A percentile compares a stretch with the other conserved stretches of the same genome.
These are phyloP conservation scores for Corythoichthys haematopterus DNA, from an alignment of 2,113 vertebrate species.

Conservation along the genomic window DNA sequence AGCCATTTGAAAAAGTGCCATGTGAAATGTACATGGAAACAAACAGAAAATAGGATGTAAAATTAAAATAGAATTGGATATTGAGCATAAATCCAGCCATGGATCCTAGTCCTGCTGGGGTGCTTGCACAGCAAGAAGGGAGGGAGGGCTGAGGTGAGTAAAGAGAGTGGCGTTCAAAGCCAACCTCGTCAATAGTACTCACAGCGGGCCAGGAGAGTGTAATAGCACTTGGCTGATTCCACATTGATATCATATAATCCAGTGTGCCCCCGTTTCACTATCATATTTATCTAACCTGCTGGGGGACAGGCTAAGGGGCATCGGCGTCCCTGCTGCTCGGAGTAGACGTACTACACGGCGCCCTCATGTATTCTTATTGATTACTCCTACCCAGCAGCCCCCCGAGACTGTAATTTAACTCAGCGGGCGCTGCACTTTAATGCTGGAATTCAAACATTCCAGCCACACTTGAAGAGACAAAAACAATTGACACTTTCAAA, in stretches of 20 bases:
- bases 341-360: constrained; percentile 87
- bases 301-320: constrained; percentile 81
- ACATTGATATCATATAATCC: constrained; percentile 91
- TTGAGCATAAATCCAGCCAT: constrained; percentile 4
- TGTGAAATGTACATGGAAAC: not conserved
- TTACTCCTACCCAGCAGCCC: constrained; percentile 88
- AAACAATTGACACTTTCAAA: constrained; percentile 78
- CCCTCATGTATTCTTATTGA: constrained; percentile 93
- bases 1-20: not conserved
- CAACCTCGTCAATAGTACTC: constrained; percentile 74
- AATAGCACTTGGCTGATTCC: constrained; percentile 76
- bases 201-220: constrained; percentile 73
- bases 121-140: constrained; percentile 25
- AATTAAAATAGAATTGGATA: not conserved
- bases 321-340: constrained; percentile 84
- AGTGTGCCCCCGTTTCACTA: constrained; percentile 82
- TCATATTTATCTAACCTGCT: constrained; percentile 99
- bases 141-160: constrained; percentile 31
- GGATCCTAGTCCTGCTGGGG: constrained; percentile 38
- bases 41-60: not conserved
- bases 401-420: constrained; percentile 93
- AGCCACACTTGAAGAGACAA: constrained; percentile 76
- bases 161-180: constrained; percentile 69
- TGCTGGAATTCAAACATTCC: constrained; percentile 77
- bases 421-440: constrained; percentile 84